Evolutionary conservation across 2,113 vertebrate genomes (phyloP), one percentile per base, ranked within the genome.

Genomic region (Phainopepla nitens): DNA sequence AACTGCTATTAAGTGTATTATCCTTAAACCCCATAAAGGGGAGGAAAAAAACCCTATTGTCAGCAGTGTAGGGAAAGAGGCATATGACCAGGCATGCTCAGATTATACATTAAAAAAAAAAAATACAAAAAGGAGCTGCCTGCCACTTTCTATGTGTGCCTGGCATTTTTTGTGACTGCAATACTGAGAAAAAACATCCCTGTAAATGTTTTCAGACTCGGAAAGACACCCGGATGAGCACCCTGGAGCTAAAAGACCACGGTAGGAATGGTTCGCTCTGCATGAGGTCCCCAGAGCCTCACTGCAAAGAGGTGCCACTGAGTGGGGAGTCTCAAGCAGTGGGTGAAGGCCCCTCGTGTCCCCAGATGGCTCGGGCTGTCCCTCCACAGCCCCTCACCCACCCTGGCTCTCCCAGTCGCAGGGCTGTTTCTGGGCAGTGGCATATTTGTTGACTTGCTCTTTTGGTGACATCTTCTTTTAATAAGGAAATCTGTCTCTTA

Each of bases 401-500:
- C 3, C 1, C 17, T 1, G 1, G n/a, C 76, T 91, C 82, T 58
- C 92, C 80, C 83, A 62, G 70, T 89, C 9, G 5, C 64, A 42
- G 45, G 92, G 87, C 90, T 92, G 89, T 95, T 97, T 97, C 97
- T 96, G 81, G 96, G 96, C 96, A 96, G 90, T 79, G 95, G 96
- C 92, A 66, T 97, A 93, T 97, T 97, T 98, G 97, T 98, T 97
- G 97, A 97, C 96, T 97, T 97, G 98, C 96, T 98, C 96, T 98
- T 97, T 98, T 97, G 97, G 98, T 97, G 97, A 98, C 97, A 97
- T 98, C 96, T 96, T 97, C 96, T 97, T 97, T 97, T 97, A 98
- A 98, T 97, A 97, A 98, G 96, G 97, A 97, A 96, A 98, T 97
- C 96, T 97, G 96, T 98, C 98, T 98, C 95, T 96, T 93, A 96